phyloP scores from a whole-genome alignment of 2,888 invertebrate species.

The Pristionchus mayeri region DNA sequence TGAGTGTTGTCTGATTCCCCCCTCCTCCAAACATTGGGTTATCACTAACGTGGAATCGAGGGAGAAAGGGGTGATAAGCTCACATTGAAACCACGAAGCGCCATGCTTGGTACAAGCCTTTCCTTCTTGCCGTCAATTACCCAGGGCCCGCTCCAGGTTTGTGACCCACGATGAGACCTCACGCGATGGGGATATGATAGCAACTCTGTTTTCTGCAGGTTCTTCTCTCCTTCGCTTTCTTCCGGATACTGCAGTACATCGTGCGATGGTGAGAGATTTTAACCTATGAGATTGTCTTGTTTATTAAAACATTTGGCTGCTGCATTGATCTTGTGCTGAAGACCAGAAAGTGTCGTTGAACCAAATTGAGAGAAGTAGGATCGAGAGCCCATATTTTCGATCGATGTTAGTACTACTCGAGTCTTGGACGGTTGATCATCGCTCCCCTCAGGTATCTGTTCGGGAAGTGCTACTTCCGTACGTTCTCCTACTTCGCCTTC shows the following conservation, averaged over 20 bases:
- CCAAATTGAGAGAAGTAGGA: no score
- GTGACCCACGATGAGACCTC: not conserved
- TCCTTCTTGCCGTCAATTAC: not conserved
- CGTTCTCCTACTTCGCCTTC: constrained; percentile 70
- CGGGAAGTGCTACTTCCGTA: constrained; percentile 71
- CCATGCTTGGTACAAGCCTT: not conserved
- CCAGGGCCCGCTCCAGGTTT: not conserved
- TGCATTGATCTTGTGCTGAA: no score
- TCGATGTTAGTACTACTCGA: no score
- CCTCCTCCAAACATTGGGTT: not conserved
- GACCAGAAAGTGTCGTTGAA: no score
- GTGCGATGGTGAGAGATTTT: constrained; percentile 67
- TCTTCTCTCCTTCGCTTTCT: constrained; percentile 68
- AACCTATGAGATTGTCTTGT: no score
- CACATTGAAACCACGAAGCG: not conserved
- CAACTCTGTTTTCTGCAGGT: constrained; percentile 58
- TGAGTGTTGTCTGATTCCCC: not conserved
- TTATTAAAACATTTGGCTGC: no score
- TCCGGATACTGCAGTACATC: constrained; percentile 70
- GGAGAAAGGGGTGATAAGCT: not conserved
- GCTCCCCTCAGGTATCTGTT: constrained; percentile 57
- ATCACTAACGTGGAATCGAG: not conserved
- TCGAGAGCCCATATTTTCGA: no score
- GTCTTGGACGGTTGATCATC: no score
- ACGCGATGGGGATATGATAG: not conserved